Evolutionary conservation across 2,888 invertebrate genomes (phyloP), one percentile per base, ranked within the genome.

Genomic region (Drosophila villosipedis): DNA sequence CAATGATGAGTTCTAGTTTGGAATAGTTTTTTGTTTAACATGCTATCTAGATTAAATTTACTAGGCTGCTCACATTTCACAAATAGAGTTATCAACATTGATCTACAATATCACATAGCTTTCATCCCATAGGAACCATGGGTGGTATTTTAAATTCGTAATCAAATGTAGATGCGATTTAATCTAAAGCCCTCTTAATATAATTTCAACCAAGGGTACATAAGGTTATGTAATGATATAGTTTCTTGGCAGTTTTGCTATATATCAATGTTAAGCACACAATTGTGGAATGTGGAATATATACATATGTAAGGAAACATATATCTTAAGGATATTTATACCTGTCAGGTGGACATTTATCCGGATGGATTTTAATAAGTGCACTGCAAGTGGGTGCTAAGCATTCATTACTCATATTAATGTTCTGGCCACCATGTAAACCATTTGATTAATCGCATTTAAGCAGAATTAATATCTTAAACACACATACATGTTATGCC

Each of bases 391-490:
- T 41, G 43, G 43, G 16, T 43, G 58, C 43, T 66, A 39, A 47
- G 35, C 54, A 12, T 72, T 70, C 74, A 80, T 89, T 72, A 67
- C 68, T 70, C 57, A 68, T 43, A 55, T 68, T 53, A 50, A 55
- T 73, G 57, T 33, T 59, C 63, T 35, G 33, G 22, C 54, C 39
- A 52, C 28, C 47, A 53, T 43, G 28, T 65, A 22, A 75, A 60
- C 68, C 59, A 68, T 76, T 71, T 57, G 70, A 85, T 90, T 84
- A 84, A 88, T 85, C 89, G 88, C 80, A 84, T 88, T 82, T 74
- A 80, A 84, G 82, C 77, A 57, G 80, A 63, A 88, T 82, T 90
- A 90, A 88, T 84, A 69, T 77, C 72, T 80, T 89, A 80, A 81
- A 73, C 65, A 73, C 64, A 66, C 43, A 68, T 9, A 65, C n/a